Conservation (phyloP, 2,888 invertebrate species). For the Ormyrus labotus region DNA sequence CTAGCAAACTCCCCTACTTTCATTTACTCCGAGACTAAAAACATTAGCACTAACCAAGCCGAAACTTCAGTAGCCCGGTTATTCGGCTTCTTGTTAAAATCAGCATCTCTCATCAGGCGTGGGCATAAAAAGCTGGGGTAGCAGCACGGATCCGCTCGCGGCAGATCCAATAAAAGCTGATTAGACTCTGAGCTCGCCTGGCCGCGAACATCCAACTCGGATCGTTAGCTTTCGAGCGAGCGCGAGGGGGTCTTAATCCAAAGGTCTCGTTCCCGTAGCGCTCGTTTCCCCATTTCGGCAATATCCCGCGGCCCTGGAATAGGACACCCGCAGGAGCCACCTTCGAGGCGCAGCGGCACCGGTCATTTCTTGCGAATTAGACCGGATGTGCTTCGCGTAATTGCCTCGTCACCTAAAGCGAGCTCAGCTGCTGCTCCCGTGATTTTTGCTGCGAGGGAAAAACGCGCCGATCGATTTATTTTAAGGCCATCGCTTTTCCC, state of each 20-base stretch:
- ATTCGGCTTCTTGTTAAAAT: too few relatives aligned
- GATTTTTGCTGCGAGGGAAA: background rate
- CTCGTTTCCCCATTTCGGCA: slow-evolving; percentile 7
- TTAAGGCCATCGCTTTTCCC: background rate
- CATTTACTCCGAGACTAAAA: too few relatives aligned
- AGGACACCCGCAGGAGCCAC: background rate
- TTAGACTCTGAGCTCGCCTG: background rate
- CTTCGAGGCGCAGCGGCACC: background rate
- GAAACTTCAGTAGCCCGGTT: too few relatives aligned
- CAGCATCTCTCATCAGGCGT: background rate
- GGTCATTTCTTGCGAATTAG: slow-evolving; percentile 45
- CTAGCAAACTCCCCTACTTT: too few relatives aligned
- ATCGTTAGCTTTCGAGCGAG: background rate
- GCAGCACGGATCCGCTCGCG: background rate
- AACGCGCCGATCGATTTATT: slow-evolving; percentile 18
- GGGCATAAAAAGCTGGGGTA: background rate
- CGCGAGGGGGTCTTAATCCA: background rate
- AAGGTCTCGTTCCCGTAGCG: background rate
- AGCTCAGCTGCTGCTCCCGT: background rate
- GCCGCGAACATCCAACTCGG: too few relatives aligned
- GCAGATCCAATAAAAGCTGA: slow-evolving; percentile 49
- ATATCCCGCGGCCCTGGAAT: background rate
- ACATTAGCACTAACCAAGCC: too few relatives aligned
- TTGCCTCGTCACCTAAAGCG: slow-evolving; percentile 36
- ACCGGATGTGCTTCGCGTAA: slow-evolving; percentile 11